Percentiles rank a stretch among this genome's conserved stretches.
Evolutionary conservation across 2,888 invertebrate genomes (phyloP).

Genomic region (Auanema freiburgensis): DNA sequence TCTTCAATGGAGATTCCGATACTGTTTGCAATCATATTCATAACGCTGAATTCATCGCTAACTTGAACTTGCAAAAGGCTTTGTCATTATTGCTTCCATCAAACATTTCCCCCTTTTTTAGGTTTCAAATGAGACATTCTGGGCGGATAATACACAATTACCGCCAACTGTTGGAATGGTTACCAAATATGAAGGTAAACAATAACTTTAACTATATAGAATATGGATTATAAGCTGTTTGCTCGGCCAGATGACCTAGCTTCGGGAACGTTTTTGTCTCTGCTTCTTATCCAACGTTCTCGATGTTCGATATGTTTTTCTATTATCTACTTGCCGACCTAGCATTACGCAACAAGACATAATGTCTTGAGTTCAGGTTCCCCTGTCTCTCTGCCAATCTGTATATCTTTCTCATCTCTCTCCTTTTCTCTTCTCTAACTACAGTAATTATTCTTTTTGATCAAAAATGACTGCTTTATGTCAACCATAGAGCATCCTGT

Average conservation of each 20-base stretch:
- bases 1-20: constrained; percentile 69
- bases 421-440: constrained; percentile 9
- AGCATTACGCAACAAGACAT: background rate
- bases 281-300: no score
- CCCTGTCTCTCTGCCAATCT: background rate
- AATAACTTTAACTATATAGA: constrained; percentile 6
- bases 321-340: no score
- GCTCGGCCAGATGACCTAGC: no score
- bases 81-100: background rate
- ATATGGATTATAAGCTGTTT: background rate
- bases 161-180: constrained; percentile 50
- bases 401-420: background rate
- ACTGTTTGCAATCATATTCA: constrained; percentile 69
- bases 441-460: constrained; percentile 1
- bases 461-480: constrained; percentile 3
- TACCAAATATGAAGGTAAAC: constrained; percentile 49
- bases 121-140: constrained; percentile 15
- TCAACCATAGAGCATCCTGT: no score
- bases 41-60: constrained; percentile 67
- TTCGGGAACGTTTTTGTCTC: no score
- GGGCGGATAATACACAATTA: constrained; percentile 40
- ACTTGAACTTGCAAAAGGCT: background rate
- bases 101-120: background rate
- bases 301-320: no score
- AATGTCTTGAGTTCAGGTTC: constrained; percentile 4